Evolutionary conservation across 35 echinoderm and acorn worm genomes (phyloP).

Genomic region (Hemicentrotus pulcherrimus): DNA sequence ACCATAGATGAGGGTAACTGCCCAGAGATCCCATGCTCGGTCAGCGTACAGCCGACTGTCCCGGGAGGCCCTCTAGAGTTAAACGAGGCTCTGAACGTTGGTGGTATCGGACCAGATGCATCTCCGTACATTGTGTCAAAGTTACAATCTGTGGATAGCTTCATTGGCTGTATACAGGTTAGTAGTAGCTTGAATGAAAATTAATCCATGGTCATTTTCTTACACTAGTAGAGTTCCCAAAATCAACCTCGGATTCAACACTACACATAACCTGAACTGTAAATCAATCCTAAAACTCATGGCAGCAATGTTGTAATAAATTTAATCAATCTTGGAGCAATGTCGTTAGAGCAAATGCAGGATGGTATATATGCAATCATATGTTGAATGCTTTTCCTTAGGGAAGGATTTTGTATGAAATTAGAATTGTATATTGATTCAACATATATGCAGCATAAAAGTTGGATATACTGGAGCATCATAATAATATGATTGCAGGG

Average conservation of each 20-base stretch:
- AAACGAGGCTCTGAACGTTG: constrained; percentile 78
- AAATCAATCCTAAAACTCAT: too few relatives aligned
- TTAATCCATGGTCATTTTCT: neutral
- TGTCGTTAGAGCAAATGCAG: too few relatives aligned
- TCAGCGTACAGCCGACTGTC: constrained; percentile 47
- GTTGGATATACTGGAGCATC: too few relatives aligned
- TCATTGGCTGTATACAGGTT: constrained; percentile 95
- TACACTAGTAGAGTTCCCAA: neutral
- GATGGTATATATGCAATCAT: too few relatives aligned
- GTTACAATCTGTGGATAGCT: constrained; percentile 73
- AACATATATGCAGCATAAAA: too few relatives aligned
- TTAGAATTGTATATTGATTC: too few relatives aligned
- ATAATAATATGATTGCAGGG: too few relatives aligned
- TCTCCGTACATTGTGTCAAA: constrained; percentile 87
- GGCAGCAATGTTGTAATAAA: too few relatives aligned
- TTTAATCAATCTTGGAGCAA: too few relatives aligned
- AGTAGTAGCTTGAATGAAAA: neutral
- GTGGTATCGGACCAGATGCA: constrained; percentile 74
- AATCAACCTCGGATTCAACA: neutral
- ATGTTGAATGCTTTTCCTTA: too few relatives aligned
- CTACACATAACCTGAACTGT: neutral
- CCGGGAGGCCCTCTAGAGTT: constrained; percentile 65
- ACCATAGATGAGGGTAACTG: constrained; percentile 82
- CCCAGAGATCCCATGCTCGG: constrained; percentile 48
- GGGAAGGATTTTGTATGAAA: too few relatives aligned